Percentiles rank a stretch among this genome's conserved stretches.
These are phyloP conservation scores for Anguilla pacifica DNA, from an alignment of 2,797 vertebrate species.

Conservation along the genomic window DNA sequence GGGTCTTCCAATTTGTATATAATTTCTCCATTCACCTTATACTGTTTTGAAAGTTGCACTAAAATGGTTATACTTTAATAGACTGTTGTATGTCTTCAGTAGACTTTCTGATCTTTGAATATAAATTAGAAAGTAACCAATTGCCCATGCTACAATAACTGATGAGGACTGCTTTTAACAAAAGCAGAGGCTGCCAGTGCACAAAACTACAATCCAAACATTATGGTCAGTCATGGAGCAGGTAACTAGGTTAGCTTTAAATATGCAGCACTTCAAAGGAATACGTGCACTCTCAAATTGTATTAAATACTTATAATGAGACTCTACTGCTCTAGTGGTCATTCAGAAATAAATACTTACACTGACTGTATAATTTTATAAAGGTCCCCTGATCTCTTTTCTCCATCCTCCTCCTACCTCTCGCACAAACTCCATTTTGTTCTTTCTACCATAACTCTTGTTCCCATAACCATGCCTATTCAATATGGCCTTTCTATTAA, in stretches of 20 bases:
- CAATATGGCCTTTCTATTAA: neutral
- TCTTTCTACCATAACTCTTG: neutral
- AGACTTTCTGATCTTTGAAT: neutral
- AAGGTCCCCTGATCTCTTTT: neutral
- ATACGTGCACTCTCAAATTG: neutral
- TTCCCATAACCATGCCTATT: conserved; percentile 2
- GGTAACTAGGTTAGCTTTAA: neutral
- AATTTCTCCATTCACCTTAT: neutral
- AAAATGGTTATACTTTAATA: neutral
- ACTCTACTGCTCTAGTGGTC: conserved; percentile 1
- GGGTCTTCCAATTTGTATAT: neutral
- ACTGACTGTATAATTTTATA: neutral
- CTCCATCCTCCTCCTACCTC: neutral
- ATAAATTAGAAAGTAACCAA: neutral
- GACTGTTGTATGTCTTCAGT: neutral
- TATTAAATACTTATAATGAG: neutral
- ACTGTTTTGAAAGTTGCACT: neutral
- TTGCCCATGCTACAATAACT: neutral
- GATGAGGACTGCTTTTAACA: neutral
- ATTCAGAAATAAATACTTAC: conserved; percentile 16
- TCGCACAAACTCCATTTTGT: neutral
- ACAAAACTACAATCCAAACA: neutral
- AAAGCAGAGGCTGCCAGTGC: neutral
- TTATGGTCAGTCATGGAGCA: neutral
- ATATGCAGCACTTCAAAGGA: neutral